Conservation (phyloP, 2,797 vertebrate genomes). For the Lepilemur ruficaudatus region DNA sequence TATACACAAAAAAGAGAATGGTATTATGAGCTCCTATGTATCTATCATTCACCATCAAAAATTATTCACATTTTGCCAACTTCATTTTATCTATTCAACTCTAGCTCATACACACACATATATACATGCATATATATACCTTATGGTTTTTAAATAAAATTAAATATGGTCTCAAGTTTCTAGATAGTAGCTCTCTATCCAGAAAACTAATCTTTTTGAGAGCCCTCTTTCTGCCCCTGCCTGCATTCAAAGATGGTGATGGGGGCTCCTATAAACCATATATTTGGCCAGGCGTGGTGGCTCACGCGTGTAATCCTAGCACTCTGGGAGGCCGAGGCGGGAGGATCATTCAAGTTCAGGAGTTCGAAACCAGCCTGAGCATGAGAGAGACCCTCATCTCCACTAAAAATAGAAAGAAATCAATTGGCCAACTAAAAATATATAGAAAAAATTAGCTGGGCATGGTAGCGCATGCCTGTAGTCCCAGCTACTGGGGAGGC, state of each 20-base stretch:
- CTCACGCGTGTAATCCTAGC: too few relatives aligned
- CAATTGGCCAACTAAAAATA: too few relatives aligned
- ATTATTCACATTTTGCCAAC: neutral
- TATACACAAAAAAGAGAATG: neutral
- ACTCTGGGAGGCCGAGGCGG: too few relatives aligned
- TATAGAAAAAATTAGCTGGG: too few relatives aligned
- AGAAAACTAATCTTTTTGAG: neutral
- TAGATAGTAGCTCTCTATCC: neutral
- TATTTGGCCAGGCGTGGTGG: neutral
- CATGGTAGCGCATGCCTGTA: too few relatives aligned
- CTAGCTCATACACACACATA: neutral
- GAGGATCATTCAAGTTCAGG: too few relatives aligned
- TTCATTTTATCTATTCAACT: neutral
- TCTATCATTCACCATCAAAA: neutral
- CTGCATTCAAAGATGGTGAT: neutral
- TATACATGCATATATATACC: neutral
- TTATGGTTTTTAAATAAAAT: slow-evolving; percentile 13
- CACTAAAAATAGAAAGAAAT: too few relatives aligned
- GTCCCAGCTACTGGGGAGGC: too few relatives aligned
- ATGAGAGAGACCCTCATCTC: too few relatives aligned
- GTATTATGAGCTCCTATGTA: neutral
- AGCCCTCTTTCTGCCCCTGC: neutral
- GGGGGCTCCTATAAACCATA: neutral
- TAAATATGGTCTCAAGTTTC: neutral
- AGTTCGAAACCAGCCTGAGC: too few relatives aligned